A percentile compares a stretch with the other conserved stretches of the same genome.
Evolutionary conservation across 2,113 vertebrate genomes (phyloP).

Genomic region (Anoura caudifer): DNA sequence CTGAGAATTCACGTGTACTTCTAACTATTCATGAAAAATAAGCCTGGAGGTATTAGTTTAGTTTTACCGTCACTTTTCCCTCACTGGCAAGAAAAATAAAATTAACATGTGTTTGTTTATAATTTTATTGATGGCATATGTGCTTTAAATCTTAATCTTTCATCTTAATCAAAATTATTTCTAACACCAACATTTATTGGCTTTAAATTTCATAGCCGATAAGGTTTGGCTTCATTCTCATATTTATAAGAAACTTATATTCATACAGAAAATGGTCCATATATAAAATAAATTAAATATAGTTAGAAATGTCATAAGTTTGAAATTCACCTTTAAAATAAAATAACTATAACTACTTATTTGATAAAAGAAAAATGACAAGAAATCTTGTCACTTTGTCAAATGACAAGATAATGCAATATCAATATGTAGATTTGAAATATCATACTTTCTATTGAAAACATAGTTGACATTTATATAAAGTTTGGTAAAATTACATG

Average conservation of each 20-base stretch:
- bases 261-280: not conserved
- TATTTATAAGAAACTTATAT: not conserved
- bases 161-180: not conserved
- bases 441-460: not conserved
- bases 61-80: not conserved
- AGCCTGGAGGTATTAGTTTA: not conserved
- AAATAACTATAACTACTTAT: not conserved
- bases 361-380: not conserved
- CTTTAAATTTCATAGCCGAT: not conserved
- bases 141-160: not conserved
- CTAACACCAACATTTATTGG: not conserved
- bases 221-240: not conserved
- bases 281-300: not conserved
- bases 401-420: not conserved
- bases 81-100: not conserved
- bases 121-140: not conserved
- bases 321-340: not conserved
- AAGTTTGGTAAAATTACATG: not conserved
- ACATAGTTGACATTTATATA: not conserved
- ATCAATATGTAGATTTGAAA: not conserved
- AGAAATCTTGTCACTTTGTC: too few species aligned
- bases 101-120: not conserved
- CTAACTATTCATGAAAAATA: not conserved
- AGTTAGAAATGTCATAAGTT: not conserved
- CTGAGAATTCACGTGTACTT: not conserved